Conservation (phyloP, 2,113 vertebrate species). For the Butorides virescens region DNA sequence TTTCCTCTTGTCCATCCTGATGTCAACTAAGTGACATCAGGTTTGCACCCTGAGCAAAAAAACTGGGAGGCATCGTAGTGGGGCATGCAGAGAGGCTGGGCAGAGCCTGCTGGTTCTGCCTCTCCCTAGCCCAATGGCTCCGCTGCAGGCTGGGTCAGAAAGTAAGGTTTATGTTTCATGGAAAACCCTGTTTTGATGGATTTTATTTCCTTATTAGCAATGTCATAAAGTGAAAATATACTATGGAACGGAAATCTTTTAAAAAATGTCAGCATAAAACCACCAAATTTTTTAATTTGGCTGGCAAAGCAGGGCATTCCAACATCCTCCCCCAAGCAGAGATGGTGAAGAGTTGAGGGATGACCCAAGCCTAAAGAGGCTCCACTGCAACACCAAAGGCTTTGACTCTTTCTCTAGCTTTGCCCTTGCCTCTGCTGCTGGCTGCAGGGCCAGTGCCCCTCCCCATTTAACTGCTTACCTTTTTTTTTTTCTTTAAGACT, state of each 20-base stretch:
- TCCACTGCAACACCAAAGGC: background rate
- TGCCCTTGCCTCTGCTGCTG: background rate
- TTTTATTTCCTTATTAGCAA: background rate
- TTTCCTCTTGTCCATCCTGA: background rate
- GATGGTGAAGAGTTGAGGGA: background rate
- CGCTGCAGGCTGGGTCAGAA: background rate
- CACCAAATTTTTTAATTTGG: background rate
- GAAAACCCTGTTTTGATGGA: background rate
- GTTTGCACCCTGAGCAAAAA: background rate
- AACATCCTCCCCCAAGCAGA: background rate
- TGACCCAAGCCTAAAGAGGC: background rate
- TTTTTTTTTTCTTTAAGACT: background rate
- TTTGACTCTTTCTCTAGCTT: background rate
- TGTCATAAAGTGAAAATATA: background rate
- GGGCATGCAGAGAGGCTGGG: background rate
- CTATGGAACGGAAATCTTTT: background rate
- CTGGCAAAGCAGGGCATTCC: background rate
- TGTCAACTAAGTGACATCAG: background rate
- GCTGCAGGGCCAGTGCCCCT: background rate
- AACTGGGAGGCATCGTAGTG: background rate
- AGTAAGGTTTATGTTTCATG: rapidly evolving
- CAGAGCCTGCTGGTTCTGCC: background rate
- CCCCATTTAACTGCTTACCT: background rate
- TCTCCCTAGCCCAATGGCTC: background rate
- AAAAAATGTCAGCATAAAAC: background rate